Conservation (phyloP, 2,113 vertebrate species). For the Chaenogobius annularis region DNA sequence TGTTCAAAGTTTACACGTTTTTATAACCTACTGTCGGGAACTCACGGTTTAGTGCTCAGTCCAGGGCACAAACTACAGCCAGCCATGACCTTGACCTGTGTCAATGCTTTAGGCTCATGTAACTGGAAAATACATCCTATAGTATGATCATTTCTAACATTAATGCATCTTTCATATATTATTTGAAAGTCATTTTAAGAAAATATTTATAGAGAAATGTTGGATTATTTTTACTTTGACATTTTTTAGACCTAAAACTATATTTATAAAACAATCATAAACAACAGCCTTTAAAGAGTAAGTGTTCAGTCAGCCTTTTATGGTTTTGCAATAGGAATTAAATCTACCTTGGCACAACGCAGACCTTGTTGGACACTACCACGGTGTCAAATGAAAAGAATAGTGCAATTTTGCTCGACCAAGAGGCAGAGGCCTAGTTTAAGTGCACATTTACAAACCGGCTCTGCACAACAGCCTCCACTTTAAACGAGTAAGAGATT, state of each 20-base stretch:
- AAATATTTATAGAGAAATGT: background rate
- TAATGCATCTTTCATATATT: background rate
- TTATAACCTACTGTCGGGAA: slow-evolving; percentile 53
- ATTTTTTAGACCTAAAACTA: too few relatives aligned
- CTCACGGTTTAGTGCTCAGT: slow-evolving; percentile 20
- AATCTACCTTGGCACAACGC: background rate
- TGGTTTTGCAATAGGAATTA: background rate
- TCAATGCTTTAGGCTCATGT: slow-evolving; percentile 2
- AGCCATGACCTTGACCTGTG: slow-evolving; percentile 52
- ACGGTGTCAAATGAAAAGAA: slow-evolving; percentile 65
- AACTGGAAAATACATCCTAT: background rate
- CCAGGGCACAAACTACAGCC: slow-evolving; percentile 6
- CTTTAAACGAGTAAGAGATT: slow-evolving; percentile 72
- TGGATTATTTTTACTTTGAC: background rate
- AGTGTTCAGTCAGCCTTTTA: background rate
- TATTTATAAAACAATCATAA: background rate
- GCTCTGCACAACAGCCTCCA: slow-evolving; percentile 60
- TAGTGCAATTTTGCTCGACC: slow-evolving; percentile 72
- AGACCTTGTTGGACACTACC: slow-evolving; percentile 52
- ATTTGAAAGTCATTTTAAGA: background rate
- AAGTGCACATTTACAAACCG: slow-evolving; percentile 56
- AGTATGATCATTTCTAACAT: background rate
- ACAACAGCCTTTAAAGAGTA: background rate
- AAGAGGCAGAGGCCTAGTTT: slow-evolving; percentile 47
- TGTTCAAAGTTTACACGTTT: slow-evolving; percentile 54